Evolutionary conservation across 1,140 invertebrate species (phyloP).

Genomic region (Aethina tumida): DNA sequence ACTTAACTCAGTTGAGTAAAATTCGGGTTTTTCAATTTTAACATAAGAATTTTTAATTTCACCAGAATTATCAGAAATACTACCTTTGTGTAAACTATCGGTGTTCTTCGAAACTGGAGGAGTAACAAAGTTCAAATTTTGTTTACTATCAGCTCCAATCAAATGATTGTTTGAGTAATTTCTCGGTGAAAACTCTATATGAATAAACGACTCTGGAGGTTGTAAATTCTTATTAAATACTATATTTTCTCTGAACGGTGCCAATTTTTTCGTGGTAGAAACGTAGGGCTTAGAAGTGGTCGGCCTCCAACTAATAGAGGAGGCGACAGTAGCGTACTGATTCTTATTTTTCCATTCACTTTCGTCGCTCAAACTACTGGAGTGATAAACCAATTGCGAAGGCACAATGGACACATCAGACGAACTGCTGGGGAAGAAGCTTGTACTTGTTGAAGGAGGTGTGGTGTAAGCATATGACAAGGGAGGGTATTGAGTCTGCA

Average conservation of each 20-base stretch:
- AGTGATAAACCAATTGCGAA: constrained; percentile 53
- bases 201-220: constrained; percentile 17
- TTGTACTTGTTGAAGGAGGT: constrained; percentile 17
- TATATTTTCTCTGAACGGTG: constrained; percentile 10
- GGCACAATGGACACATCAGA: constrained; percentile 42
- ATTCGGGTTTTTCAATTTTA: constrained; percentile 37
- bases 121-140: constrained; percentile 25
- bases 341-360: constrained; percentile 34
- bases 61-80: constrained; percentile 35
- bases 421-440: constrained; percentile 13
- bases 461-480: constrained; percentile 1
- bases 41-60: constrained; percentile 36
- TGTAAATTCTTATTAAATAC: constrained; percentile 11
- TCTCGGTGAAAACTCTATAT: constrained; percentile 18
- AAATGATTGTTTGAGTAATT: constrained; percentile 16
- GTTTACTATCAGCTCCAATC: constrained; percentile 21
- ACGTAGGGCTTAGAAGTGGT: constrained; percentile 19
- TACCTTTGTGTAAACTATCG: constrained; percentile 33
- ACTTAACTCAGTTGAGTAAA: constrained; percentile 20
- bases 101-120: constrained; percentile 15
- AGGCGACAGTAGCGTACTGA: constrained; percentile 18
- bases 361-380: constrained; percentile 39
- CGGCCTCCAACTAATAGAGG: constrained; percentile 32
- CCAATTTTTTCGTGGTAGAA: constrained; percentile 1
- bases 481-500: background rate